phyloP scores from a whole-genome alignment of 2,888 invertebrate species.

The Pammene aurita region DNA sequence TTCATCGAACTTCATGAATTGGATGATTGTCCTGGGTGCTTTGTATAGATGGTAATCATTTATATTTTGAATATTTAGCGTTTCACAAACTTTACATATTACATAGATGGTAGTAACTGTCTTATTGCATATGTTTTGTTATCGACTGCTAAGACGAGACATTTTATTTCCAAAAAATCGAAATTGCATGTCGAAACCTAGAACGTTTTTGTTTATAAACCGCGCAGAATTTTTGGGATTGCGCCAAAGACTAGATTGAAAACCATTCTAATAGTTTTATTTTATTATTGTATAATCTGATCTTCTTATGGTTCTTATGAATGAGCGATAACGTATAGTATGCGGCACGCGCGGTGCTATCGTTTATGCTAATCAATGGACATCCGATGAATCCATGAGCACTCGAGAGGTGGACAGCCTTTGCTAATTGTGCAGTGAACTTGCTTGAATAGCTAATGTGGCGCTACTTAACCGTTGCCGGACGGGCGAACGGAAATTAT shows the following conservation, averaged over 20 bases:
- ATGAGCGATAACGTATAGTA: constrained; percentile 62
- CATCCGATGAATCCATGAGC: constrained; percentile 82
- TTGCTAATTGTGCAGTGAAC: constrained; percentile 82
- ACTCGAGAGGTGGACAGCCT: constrained; percentile 82
- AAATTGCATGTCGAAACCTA: no score
- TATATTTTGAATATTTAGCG: no score
- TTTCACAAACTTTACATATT: no score
- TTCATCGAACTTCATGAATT: no score
- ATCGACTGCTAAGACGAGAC: no score
- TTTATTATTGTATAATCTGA: constrained; percentile 22
- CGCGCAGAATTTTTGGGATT: background rate
- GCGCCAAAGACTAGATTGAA: background rate
- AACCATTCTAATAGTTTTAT: background rate
- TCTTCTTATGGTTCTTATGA: constrained; percentile 38
- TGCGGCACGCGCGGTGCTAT: constrained; percentile 78
- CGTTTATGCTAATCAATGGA: constrained; percentile 82
- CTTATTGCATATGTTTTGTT: no score
- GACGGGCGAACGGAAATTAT: constrained; percentile 56
- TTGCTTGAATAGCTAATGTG: constrained; percentile 77
- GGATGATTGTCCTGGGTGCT: no score
- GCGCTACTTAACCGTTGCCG: constrained; percentile 68
- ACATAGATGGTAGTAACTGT: no score
- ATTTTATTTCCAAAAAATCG: no score
- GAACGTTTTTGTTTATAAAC: background rate
- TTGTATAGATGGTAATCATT: no score